Base-by-base conservation (phyloP, 2,888 invertebrate genomes). In the Drosophila mettleri region DNA sequence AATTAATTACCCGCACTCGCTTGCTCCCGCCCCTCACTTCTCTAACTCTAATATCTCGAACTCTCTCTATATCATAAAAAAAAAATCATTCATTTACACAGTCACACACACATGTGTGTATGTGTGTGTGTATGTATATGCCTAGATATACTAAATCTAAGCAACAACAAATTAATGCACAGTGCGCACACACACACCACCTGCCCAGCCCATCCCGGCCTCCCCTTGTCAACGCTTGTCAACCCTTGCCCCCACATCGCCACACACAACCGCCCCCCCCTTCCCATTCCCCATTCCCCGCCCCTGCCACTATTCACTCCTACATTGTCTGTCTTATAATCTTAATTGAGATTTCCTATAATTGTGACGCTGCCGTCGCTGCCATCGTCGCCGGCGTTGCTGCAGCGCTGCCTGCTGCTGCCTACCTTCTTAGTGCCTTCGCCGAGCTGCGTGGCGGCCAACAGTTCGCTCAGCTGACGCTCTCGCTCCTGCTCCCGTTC, bases 301-400 rank as follows among this genome's bases (percentile, higher is more conserved):
- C n/a, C 0, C 6, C 12, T 6, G 4, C 1, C 7, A 3, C 12
- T 10, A 31, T 3, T 2, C 5, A 5, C n/a, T 6, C 10, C 31
- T 22, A 3, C 22, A 9, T 43, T 71, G 41, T 55, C 18, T 62
- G 27, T 52, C 45, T 76, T 65, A 58, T 61, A 53, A 63, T 48
- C 76, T 83, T 83, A 74, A 80, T 86, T 83, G 83, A 83, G 83
- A 83, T 83, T 83, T 88, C 70, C 80, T 80, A 88, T 80, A 72
- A 67, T 74, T 86, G 81, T 86, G 76, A 86, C 78, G 53, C 74
- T 76, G 78, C 69, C 72, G 49, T 68, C 66, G 67, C 45, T 52
- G 55, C 67, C 53, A 55, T 49, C 43, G 68, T 38, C 45, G 46
- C 27, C 54, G 41, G 41, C 31, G 31, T 41, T 24, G 55, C 33